Base-by-base conservation (phyloP, 2,888 invertebrate species). In the Agrotis exclamationis region DNA sequence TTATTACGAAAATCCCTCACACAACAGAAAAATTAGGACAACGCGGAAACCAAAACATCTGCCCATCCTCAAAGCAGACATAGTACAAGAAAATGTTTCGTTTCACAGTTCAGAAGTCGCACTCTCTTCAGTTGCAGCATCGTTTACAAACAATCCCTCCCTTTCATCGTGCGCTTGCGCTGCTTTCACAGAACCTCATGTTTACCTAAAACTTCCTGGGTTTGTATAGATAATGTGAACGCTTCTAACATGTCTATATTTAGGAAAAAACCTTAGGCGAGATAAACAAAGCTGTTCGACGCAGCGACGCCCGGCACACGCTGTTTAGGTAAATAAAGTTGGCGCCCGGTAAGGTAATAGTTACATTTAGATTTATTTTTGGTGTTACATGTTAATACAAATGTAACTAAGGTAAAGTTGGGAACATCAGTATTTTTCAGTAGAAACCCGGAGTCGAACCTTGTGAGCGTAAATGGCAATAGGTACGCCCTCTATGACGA, bases 151-250 rank as follows among this genome's bases (percentile, higher is more conserved):
- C 85, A 89, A 39, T 9, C 39, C 74, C 82, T 84, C 88, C 89
- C 87, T 89, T 88, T 88, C 89, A 90, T 86, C 88, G 82, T 84
- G 68, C 73, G 78, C 69, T 63, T 79, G 67, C 72, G 74, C 65
- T 64, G 89, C 88, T 90, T 92, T 89, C 88, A 91, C 89, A 86
- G 90, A 90, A 91, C 87, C 80, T 74, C 74, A 80, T 93, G 93
- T 93, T 93, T 93, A 92, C 87, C 77, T 84, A 82, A 48, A 75
- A 86, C 89, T 90, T 91, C 93, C 93, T 89, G 88, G 83, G 83
- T 83, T 87, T 85, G 85, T 86, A 72, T 86, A 83, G 85, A 85
- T 85, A 86, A 82, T 72, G 68, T 70, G 59, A 72, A 83, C 75
- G 76, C 62, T 82, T 80, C 76, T 78, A 84, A 85, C 83, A 64